These are phyloP conservation scores for Entomobrya multifasciata DNA, from an alignment of 2,888 invertebrate species.

Conservation along the genomic window DNA sequence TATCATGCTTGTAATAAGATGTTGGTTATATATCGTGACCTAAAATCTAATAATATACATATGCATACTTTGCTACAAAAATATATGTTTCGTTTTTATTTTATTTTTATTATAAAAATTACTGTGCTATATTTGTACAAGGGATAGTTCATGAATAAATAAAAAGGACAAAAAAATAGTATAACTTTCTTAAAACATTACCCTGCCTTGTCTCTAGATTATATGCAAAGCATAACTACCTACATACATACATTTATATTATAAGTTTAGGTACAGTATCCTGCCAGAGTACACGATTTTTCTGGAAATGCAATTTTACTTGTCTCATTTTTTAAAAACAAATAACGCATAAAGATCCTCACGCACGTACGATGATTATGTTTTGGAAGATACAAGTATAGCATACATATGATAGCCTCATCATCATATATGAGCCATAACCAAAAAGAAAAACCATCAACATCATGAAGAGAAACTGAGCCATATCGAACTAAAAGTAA, in stretches of 20 bases:
- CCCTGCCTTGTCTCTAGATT: no score
- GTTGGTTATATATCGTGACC: background rate
- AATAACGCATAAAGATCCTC: conserved; percentile 43
- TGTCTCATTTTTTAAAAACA: conserved; percentile 41
- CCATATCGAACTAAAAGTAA: background rate
- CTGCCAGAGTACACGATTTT: conserved; percentile 2
- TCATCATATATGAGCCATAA: conserved; percentile 3
- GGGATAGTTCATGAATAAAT: conserved; percentile 23
- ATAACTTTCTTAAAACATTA: background rate
- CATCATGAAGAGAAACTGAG: background rate
- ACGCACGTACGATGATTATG: conserved; percentile 53
- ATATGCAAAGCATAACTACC: background rate
- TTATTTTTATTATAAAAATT: conserved; percentile 10
- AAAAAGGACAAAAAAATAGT: conserved; percentile 3
- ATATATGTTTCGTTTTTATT: conserved; percentile 17
- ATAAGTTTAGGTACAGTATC: background rate
- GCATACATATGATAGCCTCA: background rate
- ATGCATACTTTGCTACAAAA: no score
- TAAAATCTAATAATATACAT: background rate
- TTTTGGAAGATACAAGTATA: background rate
- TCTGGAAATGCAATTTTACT: conserved; percentile 2
- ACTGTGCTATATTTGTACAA: background rate
- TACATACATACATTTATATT: background rate
- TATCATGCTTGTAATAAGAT: no score
- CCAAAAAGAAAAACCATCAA: background rate